Evolutionary conservation across 2,113 vertebrate species (phyloP), one percentile per base, ranked within the genome.

Genomic region (Tympanuchus pallidicinctus): DNA sequence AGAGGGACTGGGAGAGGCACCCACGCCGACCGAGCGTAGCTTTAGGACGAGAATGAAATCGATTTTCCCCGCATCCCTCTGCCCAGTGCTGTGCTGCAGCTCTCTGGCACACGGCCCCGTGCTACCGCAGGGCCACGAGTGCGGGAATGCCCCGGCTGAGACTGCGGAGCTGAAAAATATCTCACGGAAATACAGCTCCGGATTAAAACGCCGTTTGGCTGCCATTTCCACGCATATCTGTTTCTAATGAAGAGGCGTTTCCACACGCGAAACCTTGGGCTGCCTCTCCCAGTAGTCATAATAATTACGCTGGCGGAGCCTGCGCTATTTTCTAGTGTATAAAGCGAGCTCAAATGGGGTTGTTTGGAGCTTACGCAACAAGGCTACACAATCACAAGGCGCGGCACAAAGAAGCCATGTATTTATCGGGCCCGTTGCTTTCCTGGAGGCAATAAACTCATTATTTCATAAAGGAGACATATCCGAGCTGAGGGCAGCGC

Each of bases 21-120:
- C 70, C 82, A 64, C 90, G 38, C 5, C 20, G 13, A 84, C 61
- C 14, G 13, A 57, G 89, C 88, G 30, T 50, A 61, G 60, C 67
- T 91, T 88, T 74, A 95, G 82, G 64, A 66, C 6, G 27, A 88
- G 73, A 92, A 66, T 16, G 13, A 90, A 67, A 92, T 88, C 82
- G 8, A 17, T 93, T 95, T 95, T 52, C 1, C 82, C 86, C 59
- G 7, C 56, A 90, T 85, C 45, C 73, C 61, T 66, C 64, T 83
- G 40, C 86, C 88, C 77, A 6, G 2, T 15, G 88, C 83, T 94
- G 43, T 70, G 30, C 8, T 14, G 30, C 21, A 80, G 32, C 73
- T 38, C 65, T 47, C 32, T 59, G 50, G 17, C 74, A 32, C 56
- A 32, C 28, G 70, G 34, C 70, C 38, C 66, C 47, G 19, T 63